phyloP scores from a whole-genome alignment of 1,140 invertebrate genomes.

The Physella acuta region DNA sequence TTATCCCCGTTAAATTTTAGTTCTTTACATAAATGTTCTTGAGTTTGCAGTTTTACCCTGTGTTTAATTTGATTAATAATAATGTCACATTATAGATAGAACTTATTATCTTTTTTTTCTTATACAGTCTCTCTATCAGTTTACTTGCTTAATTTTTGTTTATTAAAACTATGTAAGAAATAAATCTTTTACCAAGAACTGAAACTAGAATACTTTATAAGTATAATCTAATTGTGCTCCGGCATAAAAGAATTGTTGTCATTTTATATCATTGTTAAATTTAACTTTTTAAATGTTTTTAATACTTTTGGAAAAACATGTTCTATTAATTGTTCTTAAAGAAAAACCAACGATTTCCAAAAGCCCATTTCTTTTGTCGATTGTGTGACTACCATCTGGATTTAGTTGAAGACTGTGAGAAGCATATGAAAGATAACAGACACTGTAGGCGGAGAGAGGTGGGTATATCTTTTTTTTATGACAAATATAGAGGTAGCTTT shows the following conservation, averaged over 20 bases:
- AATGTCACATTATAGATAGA: neutral
- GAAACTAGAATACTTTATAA: too few species aligned
- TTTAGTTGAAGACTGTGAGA: constrained; percentile 41
- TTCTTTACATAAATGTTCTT: neutral
- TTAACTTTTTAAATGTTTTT: too few species aligned
- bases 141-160: neutral
- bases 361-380: constrained; percentile 57
- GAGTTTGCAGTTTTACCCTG: neutral
- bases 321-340: constrained; percentile 39
- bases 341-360: constrained; percentile 51
- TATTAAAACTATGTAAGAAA: too few species aligned
- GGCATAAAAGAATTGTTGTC: too few species aligned
- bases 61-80: neutral
- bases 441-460: constrained; percentile 54
- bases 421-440: constrained; percentile 50
- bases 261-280: neutral
- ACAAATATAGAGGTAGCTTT: neutral
- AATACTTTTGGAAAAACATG: too few species aligned
- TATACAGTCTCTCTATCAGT: neutral
- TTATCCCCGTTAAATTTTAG: neutral
- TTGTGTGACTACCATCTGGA: constrained; percentile 61
- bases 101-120: neutral
- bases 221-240: too few species aligned
- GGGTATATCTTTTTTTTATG: neutral
- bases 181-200: too few species aligned